phyloP scores from a whole-genome alignment of 2,888 invertebrate species.

The Odontocolon sp. region DNA sequence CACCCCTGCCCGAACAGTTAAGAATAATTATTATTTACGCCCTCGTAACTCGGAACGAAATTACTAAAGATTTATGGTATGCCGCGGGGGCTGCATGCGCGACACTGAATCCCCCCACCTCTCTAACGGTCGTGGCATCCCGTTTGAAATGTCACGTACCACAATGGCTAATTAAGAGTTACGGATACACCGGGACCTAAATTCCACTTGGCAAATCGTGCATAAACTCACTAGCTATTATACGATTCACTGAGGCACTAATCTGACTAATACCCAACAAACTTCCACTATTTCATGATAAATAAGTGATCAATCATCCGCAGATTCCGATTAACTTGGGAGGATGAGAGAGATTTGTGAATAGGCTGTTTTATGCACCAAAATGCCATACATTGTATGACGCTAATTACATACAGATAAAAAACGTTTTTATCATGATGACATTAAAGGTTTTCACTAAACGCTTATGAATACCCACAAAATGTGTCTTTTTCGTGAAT shows the following conservation, averaged over 20 bases:
- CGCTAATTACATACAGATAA: no score
- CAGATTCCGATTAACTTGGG: no score
- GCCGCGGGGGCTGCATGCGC: slow-evolving; percentile 37
- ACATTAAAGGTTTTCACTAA: no score
- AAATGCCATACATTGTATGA: no score
- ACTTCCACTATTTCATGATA: neutral
- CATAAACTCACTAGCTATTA: slow-evolving; percentile 22
- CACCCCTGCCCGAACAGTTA: slow-evolving; percentile 50
- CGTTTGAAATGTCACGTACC: slow-evolving; percentile 57
- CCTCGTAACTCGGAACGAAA: slow-evolving; percentile 58
- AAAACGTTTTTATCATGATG: no score
- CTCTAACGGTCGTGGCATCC: slow-evolving; percentile 39
- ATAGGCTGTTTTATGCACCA: no score
- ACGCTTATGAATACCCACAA: no score
- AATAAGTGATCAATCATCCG: slow-evolving; percentile 3
- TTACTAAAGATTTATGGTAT: slow-evolving; percentile 57
- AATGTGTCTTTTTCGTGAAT: no score
- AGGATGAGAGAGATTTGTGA: no score
- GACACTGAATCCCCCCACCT: slow-evolving; percentile 33
- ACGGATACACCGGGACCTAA: slow-evolving; percentile 20
- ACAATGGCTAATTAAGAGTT: slow-evolving; percentile 60
- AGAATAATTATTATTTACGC: slow-evolving; percentile 62
- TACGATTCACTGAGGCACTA: slow-evolving; percentile 4
- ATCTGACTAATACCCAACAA: neutral
- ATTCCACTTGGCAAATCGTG: slow-evolving; percentile 39